A percentile compares a stretch with the other conserved stretches of the same genome.
Evolutionary conservation across 1,140 invertebrate genomes (phyloP).

Genomic region (Cyclargus thomasi): DNA sequence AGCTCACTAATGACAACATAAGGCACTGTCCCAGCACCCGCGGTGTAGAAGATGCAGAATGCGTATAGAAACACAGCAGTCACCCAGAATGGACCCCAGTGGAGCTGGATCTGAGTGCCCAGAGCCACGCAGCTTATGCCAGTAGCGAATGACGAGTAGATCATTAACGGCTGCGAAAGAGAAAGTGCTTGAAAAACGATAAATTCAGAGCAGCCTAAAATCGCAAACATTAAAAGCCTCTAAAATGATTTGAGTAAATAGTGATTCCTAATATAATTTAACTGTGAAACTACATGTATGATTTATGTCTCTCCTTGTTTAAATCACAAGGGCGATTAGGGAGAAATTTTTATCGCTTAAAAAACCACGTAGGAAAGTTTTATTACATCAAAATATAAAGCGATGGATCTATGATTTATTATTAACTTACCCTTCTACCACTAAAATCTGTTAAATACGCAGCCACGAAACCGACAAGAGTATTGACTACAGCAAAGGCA

Average conservation of each 20-base stretch:
- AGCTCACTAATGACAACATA: constrained; percentile 46
- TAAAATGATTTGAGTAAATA: too few species aligned
- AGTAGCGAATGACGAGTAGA: constrained; percentile 39
- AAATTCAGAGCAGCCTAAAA: too few species aligned
- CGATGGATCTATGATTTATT: too few species aligned
- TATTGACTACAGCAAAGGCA: constrained; percentile 37
- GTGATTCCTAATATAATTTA: too few species aligned
- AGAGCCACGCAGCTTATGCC: constrained; percentile 38
- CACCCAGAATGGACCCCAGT: constrained; percentile 52
- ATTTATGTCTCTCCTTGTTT: too few species aligned
- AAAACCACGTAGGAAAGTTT: too few species aligned
- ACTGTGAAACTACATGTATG: too few species aligned
- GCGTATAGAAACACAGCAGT: constrained; percentile 42
- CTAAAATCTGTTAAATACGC: constrained; percentile 40
- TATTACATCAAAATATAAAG: too few species aligned
- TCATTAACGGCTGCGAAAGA: constrained; percentile 44
- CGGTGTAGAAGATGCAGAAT: constrained; percentile 38
- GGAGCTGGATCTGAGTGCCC: constrained; percentile 44
- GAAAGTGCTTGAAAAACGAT: background rate
- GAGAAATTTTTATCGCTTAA: background rate
- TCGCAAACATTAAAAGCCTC: too few species aligned
- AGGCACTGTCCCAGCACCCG: constrained; percentile 51
- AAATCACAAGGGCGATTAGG: too few species aligned
- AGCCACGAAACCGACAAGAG: constrained; percentile 32
- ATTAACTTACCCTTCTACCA: constrained; percentile 55